These are phyloP conservation scores for Danaus plexippus DNA, from an alignment of 1,140 invertebrate genomes.

Conservation along the genomic window DNA sequence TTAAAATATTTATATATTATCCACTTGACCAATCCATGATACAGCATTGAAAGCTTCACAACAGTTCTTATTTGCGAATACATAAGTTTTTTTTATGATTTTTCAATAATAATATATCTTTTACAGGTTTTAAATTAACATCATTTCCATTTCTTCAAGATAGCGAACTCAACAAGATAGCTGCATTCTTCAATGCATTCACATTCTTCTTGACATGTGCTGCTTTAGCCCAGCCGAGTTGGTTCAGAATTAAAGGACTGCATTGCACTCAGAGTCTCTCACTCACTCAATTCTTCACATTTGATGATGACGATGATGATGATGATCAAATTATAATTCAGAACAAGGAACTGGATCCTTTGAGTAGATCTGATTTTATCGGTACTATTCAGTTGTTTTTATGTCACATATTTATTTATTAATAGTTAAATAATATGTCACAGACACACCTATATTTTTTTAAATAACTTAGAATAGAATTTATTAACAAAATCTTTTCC, in stretches of 20 bases:
- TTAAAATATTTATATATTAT: too few species aligned
- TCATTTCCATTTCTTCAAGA: constrained; percentile 48
- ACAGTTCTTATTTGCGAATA: background rate
- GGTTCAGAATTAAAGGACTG: constrained; percentile 69
- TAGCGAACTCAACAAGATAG: constrained; percentile 70
- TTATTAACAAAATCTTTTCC: constrained; percentile 27
- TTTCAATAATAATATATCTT: background rate
- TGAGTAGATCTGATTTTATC: constrained; percentile 39
- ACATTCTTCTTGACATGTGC: constrained; percentile 70
- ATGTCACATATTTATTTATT: too few species aligned
- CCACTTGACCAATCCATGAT: too few species aligned
- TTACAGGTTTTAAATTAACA: constrained; percentile 55
- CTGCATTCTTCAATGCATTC: constrained; percentile 69
- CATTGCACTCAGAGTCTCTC: constrained; percentile 68
- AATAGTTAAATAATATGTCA: background rate
- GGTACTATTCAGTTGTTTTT: constrained; percentile 20
- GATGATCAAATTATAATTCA: constrained; percentile 41
- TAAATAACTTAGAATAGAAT: background rate
- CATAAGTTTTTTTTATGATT: background rate
- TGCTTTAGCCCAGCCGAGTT: constrained; percentile 69
- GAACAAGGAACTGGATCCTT: constrained; percentile 38
- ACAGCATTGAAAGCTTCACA: too few species aligned
- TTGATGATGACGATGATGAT: constrained; percentile 57
- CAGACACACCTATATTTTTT: background rate
- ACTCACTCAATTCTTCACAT: constrained; percentile 67